Evolutionary conservation across 2,888 invertebrate genomes (phyloP).

Genomic region (Pseudococcus viburni): DNA sequence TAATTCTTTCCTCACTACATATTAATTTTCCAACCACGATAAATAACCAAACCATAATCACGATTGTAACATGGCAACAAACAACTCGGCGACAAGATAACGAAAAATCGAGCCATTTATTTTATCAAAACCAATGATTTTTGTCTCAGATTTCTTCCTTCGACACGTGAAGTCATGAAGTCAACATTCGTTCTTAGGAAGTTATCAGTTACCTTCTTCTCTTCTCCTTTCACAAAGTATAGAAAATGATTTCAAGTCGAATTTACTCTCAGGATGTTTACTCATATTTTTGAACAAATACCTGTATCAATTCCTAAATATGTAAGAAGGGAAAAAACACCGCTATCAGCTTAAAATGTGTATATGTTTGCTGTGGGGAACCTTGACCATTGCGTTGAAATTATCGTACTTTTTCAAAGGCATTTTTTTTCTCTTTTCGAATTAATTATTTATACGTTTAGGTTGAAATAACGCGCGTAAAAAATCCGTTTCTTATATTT

Average conservation of each 20-base stretch:
- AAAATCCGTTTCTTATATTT: no score
- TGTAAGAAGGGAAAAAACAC: neutral
- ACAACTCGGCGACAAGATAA: neutral
- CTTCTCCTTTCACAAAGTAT: neutral
- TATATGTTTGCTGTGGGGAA: neutral
- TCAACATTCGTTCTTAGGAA: neutral
- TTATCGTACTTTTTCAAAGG: neutral
- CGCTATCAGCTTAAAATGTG: neutral
- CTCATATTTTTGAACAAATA: neutral
- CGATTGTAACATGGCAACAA: neutral
- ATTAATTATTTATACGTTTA: neutral
- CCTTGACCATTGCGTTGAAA: conserved; percentile 35
- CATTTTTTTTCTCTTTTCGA: neutral
- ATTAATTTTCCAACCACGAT: neutral
- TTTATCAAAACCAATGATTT: neutral
- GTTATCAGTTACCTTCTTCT: neutral
- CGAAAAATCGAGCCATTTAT: neutral
- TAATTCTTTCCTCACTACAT: neutral
- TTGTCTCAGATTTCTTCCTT: neutral
- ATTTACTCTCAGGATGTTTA: neutral
- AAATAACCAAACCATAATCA: neutral
- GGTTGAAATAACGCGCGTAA: neutral
- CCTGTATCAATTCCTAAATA: neutral
- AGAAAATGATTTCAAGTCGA: neutral
- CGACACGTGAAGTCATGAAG: conserved; percentile 9